A percentile compares a stretch with the other conserved stretches of the same genome.
phyloP scores from a whole-genome alignment of 2,113 vertebrate genomes.

The Chloroceryle aenea region DNA sequence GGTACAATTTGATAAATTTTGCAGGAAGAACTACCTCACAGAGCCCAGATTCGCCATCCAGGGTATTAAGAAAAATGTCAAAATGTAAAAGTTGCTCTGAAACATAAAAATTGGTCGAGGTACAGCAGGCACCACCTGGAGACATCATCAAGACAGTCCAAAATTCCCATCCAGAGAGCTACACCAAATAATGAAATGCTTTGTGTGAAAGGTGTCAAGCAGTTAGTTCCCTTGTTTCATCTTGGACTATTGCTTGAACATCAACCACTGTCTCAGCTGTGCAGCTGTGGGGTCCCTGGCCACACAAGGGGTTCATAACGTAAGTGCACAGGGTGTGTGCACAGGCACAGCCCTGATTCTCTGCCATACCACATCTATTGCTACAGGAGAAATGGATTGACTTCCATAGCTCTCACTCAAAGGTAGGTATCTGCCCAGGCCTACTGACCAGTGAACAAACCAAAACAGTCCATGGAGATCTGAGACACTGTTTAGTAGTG shows the following conservation, averaged over 20 bases:
- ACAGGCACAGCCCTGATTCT: not conserved
- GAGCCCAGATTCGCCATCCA: not conserved
- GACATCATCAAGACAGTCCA: not conserved
- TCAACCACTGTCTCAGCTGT: not conserved
- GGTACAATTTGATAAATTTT: not conserved
- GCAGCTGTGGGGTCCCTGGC: not conserved
- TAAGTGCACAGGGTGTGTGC: rapidly evolving
- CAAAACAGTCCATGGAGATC: not conserved
- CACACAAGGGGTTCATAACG: rapidly evolving
- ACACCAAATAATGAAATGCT: not conserved
- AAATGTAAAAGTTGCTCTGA: not conserved
- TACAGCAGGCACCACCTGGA: rapidly evolving
- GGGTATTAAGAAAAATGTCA: not conserved
- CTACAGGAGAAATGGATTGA: not conserved
- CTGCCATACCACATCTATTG: not conserved
- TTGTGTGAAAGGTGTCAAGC: not conserved
- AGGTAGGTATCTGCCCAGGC: not conserved
- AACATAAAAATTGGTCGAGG: not conserved
- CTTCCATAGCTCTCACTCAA: not conserved
- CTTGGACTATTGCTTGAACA: not conserved
- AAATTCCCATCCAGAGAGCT: not conserved
- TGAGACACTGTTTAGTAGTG: not conserved
- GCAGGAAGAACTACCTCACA: not conserved
- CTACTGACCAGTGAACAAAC: not conserved
- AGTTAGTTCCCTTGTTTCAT: not conserved